Evolutionary conservation across 2,888 invertebrate species (phyloP).

Genomic region (Crocallis elinguaria): DNA sequence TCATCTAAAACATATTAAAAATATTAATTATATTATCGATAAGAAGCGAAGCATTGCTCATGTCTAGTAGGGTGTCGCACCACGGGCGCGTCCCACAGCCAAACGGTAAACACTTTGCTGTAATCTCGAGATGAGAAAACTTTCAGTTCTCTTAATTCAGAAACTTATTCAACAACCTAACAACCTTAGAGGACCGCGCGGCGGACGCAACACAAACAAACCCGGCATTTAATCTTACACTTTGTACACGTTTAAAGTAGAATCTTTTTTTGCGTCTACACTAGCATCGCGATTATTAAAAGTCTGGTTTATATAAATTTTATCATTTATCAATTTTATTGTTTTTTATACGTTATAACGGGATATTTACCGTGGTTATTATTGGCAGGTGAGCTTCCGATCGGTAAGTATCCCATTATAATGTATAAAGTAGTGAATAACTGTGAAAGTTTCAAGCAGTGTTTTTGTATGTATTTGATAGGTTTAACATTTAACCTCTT

Average conservation of each 20-base stretch:
- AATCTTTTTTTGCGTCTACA: conserved; percentile 36
- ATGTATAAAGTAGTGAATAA: too few species aligned
- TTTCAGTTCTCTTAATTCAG: conserved; percentile 86
- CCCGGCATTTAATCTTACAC: conserved; percentile 76
- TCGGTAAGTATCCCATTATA: too few species aligned
- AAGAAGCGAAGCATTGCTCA: conserved; percentile 26
- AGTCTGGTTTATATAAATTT: background rate
- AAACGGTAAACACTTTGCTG: conserved; percentile 86
- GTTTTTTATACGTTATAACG: too few species aligned
- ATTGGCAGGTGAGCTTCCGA: too few species aligned
- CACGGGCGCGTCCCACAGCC: conserved; percentile 79
- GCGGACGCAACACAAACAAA: conserved; percentile 81
- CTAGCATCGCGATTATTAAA: conserved; percentile 6
- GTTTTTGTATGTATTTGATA: too few species aligned
- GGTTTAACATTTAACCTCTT: too few species aligned
- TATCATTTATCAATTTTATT: too few species aligned
- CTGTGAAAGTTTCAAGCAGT: too few species aligned
- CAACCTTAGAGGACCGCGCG: conserved; percentile 82
- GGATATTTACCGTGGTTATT: too few species aligned
- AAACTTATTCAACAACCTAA: conserved; percentile 85
- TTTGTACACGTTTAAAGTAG: conserved; percentile 66
- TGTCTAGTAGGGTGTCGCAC: conserved; percentile 48
- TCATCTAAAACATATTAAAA: background rate
- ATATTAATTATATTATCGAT: conserved; percentile 6
- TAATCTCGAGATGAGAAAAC: conserved; percentile 86